Percentiles rank a stretch among this genome's conserved stretches.
phyloP scores from a whole-genome alignment of 2,797 vertebrate genomes.

The Babyrousa celebensis region DNA sequence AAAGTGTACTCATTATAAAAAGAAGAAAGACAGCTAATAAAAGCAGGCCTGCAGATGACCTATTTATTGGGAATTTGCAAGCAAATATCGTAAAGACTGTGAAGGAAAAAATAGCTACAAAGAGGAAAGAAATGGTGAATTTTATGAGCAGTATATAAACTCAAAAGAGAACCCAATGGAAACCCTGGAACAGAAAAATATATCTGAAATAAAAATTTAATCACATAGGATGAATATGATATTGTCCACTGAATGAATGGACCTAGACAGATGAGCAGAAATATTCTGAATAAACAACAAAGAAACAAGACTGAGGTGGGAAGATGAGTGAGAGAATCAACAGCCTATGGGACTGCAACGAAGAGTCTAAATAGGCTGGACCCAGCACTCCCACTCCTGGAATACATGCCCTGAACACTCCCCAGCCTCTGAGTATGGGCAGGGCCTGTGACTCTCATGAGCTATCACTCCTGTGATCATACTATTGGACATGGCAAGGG shows the following conservation, averaged over 20 bases:
- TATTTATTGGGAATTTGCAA: conserved; percentile 21
- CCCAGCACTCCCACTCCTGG: too few species aligned
- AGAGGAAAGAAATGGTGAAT: not conserved
- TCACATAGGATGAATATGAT: not conserved
- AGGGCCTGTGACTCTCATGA: too few species aligned
- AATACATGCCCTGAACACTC: too few species aligned
- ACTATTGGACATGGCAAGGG: too few species aligned
- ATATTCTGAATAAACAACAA: conserved; percentile 28
- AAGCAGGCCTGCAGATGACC: not conserved
- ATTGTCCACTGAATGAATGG: not conserved
- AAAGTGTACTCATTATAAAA: not conserved
- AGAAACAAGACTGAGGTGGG: not conserved
- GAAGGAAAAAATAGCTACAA: not conserved
- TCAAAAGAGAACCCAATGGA: not conserved
- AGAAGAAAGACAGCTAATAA: not conserved
- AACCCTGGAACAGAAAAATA: not conserved
- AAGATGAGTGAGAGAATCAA: not conserved
- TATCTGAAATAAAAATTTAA: conserved; percentile 46
- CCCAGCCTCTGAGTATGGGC: too few species aligned
- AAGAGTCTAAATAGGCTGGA: not conserved
- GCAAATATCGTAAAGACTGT: not conserved
- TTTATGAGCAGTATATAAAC: not conserved
- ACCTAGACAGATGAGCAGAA: not conserved
- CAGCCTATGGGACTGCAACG: not conserved
- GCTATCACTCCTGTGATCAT: too few species aligned